Conservation (phyloP, 2,888 invertebrate species). For the Chloroclysta siterata region DNA sequence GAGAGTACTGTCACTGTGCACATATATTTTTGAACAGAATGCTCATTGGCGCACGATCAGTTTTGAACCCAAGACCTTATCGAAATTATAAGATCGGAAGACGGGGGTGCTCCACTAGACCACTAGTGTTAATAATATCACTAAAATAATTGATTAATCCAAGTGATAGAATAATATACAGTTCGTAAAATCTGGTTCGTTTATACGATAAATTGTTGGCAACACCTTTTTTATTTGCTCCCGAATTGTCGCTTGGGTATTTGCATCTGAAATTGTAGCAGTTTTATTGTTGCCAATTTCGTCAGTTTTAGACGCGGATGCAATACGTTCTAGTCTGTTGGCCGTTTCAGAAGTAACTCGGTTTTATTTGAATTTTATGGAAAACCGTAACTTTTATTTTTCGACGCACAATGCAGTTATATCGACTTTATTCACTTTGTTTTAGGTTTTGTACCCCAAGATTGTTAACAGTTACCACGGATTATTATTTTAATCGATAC, state of each 20-base stretch:
- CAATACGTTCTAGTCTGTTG: slow-evolving; percentile 30
- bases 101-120: too few relatives aligned
- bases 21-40: too few relatives aligned
- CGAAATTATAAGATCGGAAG: too few relatives aligned
- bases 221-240: slow-evolving; percentile 26
- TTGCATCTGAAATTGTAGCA: slow-evolving; percentile 29
- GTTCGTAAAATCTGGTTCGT: slow-evolving; percentile 2
- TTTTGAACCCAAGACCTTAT: too few relatives aligned
- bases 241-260: slow-evolving; percentile 27
- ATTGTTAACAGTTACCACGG: neutral
- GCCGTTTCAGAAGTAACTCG: slow-evolving; percentile 23
- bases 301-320: slow-evolving; percentile 33
- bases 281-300: slow-evolving; percentile 34
- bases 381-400: slow-evolving; percentile 24
- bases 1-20: too few relatives aligned
- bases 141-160: too few relatives aligned
- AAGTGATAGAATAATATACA: too few relatives aligned
- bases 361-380: slow-evolving; percentile 30
- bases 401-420: slow-evolving; percentile 6
- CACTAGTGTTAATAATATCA: too few relatives aligned
- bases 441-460: neutral
- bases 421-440: neutral
- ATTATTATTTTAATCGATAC: too few relatives aligned
- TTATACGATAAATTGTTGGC: slow-evolving; percentile 21
- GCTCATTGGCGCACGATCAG: too few relatives aligned